A percentile compares a stretch with the other conserved stretches of the same genome.
Conservation (phyloP, 2,888 invertebrate genomes). For the Cylindroiulus punctatus region DNA sequence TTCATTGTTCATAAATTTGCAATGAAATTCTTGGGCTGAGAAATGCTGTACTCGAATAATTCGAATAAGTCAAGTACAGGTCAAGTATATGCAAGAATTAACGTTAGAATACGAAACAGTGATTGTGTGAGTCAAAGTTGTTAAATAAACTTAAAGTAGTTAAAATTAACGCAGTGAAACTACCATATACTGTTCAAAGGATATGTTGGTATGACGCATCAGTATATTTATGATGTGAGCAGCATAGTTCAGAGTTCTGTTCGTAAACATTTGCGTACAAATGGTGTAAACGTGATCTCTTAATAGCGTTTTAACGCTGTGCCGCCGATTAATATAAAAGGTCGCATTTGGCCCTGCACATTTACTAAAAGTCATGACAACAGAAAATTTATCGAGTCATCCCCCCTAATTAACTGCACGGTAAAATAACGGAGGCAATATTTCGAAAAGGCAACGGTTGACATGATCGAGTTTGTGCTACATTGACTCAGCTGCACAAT, state of each 20-base stretch:
- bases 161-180: too few relatives aligned
- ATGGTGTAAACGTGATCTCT: not conserved
- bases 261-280: not conserved
- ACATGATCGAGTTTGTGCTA: conserved; percentile 14
- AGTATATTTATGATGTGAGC: not conserved
- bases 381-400: conserved; percentile 10
- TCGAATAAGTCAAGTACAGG: too few relatives aligned
- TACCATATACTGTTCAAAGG: not conserved
- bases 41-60: too few relatives aligned
- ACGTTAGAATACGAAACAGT: too few relatives aligned
- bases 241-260: not conserved
- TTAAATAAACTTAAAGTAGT: too few relatives aligned
- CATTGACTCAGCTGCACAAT: not conserved
- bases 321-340: not conserved
- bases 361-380: not conserved
- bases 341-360: not conserved
- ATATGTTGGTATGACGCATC: not conserved
- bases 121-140: too few relatives aligned
- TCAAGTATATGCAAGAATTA: too few relatives aligned
- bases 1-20: too few relatives aligned
- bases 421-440: not conserved
- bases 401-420: not conserved
- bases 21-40: too few relatives aligned
- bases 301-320: not conserved
- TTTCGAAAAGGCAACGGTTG: not conserved